A percentile compares a stretch with the other conserved stretches of the same genome.
Evolutionary conservation across 2,888 invertebrate genomes (phyloP).

Genomic region (Bombylius discolor): DNA sequence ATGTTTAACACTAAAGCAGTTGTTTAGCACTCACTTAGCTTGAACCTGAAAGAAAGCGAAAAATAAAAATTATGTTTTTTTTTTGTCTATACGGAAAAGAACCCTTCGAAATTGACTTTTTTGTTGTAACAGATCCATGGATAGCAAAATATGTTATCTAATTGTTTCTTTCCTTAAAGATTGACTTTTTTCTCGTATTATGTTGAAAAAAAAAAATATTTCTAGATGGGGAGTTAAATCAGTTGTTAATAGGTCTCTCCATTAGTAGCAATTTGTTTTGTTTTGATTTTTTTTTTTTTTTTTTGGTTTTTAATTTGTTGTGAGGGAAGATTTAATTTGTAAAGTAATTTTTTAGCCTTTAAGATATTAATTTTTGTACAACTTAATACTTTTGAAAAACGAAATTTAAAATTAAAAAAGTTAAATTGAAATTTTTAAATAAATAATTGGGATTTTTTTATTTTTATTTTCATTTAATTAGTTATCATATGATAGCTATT

Average conservation of each 20-base stretch:
- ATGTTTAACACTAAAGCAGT: constrained; percentile 21
- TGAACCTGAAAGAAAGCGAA: too few species aligned
- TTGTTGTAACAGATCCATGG: neutral
- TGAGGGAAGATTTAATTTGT: too few species aligned
- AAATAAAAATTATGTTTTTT: neutral
- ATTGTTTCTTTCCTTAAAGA: constrained; percentile 3
- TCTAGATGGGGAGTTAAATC: neutral
- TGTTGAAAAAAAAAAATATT: neutral
- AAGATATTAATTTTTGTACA: too few species aligned
- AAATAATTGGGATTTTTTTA: too few species aligned
- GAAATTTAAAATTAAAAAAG: too few species aligned
- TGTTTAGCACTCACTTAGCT: neutral
- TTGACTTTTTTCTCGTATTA: neutral
- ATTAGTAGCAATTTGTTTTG: constrained; percentile 1
- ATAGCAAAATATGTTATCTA: constrained; percentile 4
- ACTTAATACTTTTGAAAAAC: too few species aligned
- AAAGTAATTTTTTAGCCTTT: too few species aligned
- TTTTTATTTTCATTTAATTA: too few species aligned
- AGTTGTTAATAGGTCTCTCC: constrained; percentile 2
- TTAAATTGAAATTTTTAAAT: too few species aligned
- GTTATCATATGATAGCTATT: too few species aligned
- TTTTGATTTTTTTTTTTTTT: too few species aligned
- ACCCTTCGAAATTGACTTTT: constrained; percentile 7
- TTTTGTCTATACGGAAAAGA: neutral
- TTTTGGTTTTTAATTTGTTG: too few species aligned